Evolutionary conservation across 2,113 vertebrate species (phyloP).

Genomic region (Tretioscincus oriximinensis): DNA sequence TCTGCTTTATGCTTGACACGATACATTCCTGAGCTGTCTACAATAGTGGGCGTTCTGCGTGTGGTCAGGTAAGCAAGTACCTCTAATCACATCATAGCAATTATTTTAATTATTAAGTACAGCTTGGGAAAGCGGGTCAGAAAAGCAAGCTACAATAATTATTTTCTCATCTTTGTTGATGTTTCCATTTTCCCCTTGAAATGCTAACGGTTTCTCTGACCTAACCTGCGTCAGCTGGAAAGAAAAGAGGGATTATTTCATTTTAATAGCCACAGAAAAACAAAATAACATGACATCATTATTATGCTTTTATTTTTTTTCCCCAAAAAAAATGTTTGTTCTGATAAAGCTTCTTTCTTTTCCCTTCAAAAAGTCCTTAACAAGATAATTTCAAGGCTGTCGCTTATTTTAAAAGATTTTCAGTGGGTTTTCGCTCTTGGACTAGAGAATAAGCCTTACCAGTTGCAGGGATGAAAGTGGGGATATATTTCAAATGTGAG

Average conservation of each 20-base stretch:
- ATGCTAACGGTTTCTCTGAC: not conserved
- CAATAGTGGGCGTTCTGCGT: not conserved
- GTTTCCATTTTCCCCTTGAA: not conserved
- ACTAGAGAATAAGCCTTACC: too few species aligned
- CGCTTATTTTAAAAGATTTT: not conserved
- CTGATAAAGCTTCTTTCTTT: not conserved
- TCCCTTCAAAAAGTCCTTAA: not conserved
- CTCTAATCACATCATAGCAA: not conserved
- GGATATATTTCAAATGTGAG: too few species aligned
- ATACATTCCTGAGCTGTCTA: not conserved
- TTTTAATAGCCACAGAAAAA: not conserved
- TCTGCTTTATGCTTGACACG: not conserved
- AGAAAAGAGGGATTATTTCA: not conserved
- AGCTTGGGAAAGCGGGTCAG: not conserved
- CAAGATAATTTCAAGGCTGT: not conserved
- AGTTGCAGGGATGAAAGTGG: too few species aligned
- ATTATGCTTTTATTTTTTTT: too few species aligned
- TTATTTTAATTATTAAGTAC: constrained; percentile 23
- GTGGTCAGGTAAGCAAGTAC: not conserved
- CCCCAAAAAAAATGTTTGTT: too few species aligned
- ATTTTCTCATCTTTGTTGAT: not conserved
- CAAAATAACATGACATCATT: not conserved
- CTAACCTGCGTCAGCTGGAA: not conserved
- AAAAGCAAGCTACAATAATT: not conserved
- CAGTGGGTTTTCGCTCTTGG: not conserved